Base-by-base conservation (phyloP, 2,797 vertebrate species). In the Nannoperca australis region DNA sequence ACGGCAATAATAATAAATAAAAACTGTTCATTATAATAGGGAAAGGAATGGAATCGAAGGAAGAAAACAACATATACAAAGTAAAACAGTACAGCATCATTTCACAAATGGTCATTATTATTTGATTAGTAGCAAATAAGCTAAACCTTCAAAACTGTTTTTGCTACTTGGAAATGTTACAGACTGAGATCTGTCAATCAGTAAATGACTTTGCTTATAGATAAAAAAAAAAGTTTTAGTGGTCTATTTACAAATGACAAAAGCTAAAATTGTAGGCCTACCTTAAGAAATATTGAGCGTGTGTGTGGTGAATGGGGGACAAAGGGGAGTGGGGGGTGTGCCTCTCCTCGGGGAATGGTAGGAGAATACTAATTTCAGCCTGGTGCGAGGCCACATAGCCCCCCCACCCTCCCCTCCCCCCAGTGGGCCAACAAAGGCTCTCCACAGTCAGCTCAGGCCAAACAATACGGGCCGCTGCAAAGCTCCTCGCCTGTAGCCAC, bases 331-430 rank as follows among this genome's bases (percentile, higher is more conserved):
- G 79, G 73, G 87, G 92, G 91, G 92, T 91, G 84, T 92, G 90
- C 87, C 87, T 83, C 85, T 92, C 91, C 81, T 79, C 70, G 27
- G 91, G 89, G 94, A 90, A 94, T 92, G 91, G 91, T 80, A 84
- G 91, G 86, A 94, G 95, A 95, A 95, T 95, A 95, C 94, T 96
- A 95, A 95, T 96, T 95, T 93, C 82, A 84, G 87, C 81, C 90
- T 73, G 90, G 86, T 93, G 91, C 76, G 68, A 91, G 88, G 80
- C 86, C 82, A 87, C 91, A 93, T 90, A 92, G 89, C 70, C 74
- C 81, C 83, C 82, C 76, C 81, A 76, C 64, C 82, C 27, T 64
- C 71, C 49, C 73, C 76, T 7, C 13, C 27, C 53, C 73, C 73
- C 78, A 78, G 53, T 56, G 70, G 81, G 72, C 87, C 92, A 93